phyloP scores from a whole-genome alignment of 2,888 invertebrate genomes.

The Phorcus lineatus region DNA sequence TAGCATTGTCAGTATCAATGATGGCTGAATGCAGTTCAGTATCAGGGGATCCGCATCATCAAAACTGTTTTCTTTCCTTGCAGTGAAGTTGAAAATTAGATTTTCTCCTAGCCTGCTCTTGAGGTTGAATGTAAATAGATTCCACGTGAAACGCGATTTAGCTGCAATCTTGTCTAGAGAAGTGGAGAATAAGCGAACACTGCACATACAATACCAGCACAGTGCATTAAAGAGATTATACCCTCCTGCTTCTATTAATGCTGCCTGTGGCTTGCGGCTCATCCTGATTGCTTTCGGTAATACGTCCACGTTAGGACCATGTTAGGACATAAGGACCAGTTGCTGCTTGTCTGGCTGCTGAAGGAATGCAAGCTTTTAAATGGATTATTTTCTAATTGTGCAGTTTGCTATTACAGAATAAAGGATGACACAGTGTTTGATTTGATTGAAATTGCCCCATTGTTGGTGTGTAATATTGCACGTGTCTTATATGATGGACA shows the following conservation, averaged over 20 bases:
- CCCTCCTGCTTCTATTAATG: constrained; percentile 18
- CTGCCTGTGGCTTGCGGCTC: constrained; percentile 2
- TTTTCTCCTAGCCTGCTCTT: constrained; percentile 23
- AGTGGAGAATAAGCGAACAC: neutral
- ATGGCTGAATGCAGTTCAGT: neutral
- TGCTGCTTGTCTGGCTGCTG: neutral
- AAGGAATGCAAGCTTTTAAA: constrained; percentile 8
- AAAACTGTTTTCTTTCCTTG: constrained; percentile 31
- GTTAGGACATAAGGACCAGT: neutral
- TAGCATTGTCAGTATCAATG: neutral
- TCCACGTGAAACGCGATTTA: constrained; percentile 20
- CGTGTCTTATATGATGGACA: neutral
- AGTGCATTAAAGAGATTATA: constrained; percentile 28
- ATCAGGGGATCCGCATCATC: constrained; percentile 18
- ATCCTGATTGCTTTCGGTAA: too few species aligned
- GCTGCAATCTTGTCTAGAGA: neutral
- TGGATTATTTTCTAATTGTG: constrained; percentile 11
- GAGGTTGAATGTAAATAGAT: constrained; percentile 25
- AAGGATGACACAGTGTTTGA: constrained; percentile 2
- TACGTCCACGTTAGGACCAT: too few species aligned
- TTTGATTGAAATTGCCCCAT: constrained; percentile 6
- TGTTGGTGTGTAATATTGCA: neutral
- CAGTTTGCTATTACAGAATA: constrained; percentile 15
- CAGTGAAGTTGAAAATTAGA: constrained; percentile 34
- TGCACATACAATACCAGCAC: neutral